Evolutionary conservation across 1,140 invertebrate species (phyloP).

Genomic region (Vollenhovia emeryi): DNA sequence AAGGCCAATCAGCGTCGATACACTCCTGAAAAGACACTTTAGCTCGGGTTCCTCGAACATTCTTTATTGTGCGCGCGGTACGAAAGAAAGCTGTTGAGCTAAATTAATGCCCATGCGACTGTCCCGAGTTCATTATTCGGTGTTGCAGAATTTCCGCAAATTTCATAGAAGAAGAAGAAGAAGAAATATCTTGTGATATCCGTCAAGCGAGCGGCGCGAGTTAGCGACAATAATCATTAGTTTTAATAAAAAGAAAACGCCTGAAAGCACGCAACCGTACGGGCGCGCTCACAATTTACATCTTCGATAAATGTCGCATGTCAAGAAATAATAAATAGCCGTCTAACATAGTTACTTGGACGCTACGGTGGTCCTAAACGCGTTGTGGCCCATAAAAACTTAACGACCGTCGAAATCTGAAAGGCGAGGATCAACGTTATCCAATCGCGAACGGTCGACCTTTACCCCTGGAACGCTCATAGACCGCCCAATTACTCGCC

Average conservation of each 20-base stretch:
- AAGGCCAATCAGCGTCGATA: slow-evolving; percentile 32
- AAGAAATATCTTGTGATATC: not conserved
- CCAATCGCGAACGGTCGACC: not conserved
- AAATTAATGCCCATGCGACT: slow-evolving; percentile 30
- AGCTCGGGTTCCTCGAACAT: slow-evolving; percentile 31
- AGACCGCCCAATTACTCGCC: not conserved
- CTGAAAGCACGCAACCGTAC: not conserved
- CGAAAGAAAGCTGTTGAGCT: slow-evolving; percentile 44
- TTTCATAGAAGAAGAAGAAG: not conserved
- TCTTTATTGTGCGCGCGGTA: slow-evolving; percentile 32
- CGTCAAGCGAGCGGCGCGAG: not conserved
- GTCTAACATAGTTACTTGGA: not conserved
- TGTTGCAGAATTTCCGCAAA: slow-evolving; percentile 11
- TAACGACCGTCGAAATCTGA: slow-evolving; percentile 70
- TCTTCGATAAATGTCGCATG: slow-evolving; percentile 4
- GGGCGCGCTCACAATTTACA: not conserved
- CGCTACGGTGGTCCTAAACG: slow-evolving; percentile 7
- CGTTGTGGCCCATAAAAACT: slow-evolving; percentile 29
- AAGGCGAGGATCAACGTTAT: slow-evolving; percentile 58
- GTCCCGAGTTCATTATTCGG: not conserved
- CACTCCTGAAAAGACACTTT: slow-evolving; percentile 47
- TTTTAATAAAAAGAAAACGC: not conserved
- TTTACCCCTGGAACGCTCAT: not conserved
- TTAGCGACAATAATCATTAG: not conserved
- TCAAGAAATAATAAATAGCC: slow-evolving; percentile 29